Percentiles rank a stretch among this genome's conserved stretches.
phyloP scores from a whole-genome alignment of 2,888 invertebrate genomes.

The Cyrtodaria siliqua region DNA sequence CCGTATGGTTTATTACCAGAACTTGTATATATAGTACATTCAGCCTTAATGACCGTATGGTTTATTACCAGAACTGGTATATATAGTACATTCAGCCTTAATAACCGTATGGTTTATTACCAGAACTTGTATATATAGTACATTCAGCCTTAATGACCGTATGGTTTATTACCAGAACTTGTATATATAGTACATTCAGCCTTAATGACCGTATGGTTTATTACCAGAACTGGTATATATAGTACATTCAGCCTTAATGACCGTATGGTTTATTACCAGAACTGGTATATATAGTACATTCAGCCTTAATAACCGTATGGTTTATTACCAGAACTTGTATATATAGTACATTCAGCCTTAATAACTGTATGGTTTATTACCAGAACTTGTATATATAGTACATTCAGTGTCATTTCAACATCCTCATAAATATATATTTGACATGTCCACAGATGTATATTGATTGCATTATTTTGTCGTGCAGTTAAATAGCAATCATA shows the following conservation, averaged over 20 bases:
- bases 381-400: background rate
- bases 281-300: constrained; percentile 4
- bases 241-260: constrained; percentile 19
- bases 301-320: too few species aligned
- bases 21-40: constrained; percentile 5
- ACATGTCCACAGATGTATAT: constrained; percentile 39
- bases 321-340: constrained; percentile 2
- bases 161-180: constrained; percentile 7
- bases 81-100: constrained; percentile 15
- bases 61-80: background rate
- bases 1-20: too few species aligned
- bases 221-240: background rate
- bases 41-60: too few species aligned
- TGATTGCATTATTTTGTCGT: constrained; percentile 46
- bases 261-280: too few species aligned
- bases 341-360: constrained; percentile 12
- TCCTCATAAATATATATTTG: constrained; percentile 31
- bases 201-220: too few species aligned
- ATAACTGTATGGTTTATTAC: constrained; percentile 24
- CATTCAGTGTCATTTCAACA: constrained; percentile 15
- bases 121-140: background rate
- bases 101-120: too few species aligned
- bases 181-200: constrained; percentile 9
- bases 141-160: constrained; percentile 18
- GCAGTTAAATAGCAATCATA: constrained; percentile 34